Base-by-base conservation (phyloP, 1,140 invertebrate species). In the Stratiolaelaps scimitus region DNA sequence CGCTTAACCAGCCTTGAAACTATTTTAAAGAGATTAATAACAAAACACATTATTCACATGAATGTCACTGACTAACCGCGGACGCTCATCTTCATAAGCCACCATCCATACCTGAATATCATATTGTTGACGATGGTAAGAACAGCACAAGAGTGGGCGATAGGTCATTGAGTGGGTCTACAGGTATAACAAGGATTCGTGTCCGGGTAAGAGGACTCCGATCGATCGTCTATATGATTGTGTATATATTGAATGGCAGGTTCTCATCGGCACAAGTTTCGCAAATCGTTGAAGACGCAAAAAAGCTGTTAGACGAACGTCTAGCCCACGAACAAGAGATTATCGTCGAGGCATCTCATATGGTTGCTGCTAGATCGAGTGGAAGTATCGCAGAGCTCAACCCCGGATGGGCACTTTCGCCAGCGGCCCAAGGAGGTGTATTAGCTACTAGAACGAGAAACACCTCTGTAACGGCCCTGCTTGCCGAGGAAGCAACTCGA, bases 401-500 rank as follows among this genome's bases (percentile, higher is more conserved):
- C 23, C 53, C 53, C 5, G 23, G 34, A 60, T 60, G 53, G 53
- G 34, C 34, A 40, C 53, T 60, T 23, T 26, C 34, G 26, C 26
- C 53, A 1, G 53, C 53, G 23, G 26, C 17, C 15, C 53, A 60
- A 10, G 53, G 53, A 5, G 53, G 53, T 19, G 53, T 6, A 29
- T 34, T 34, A 2, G 23, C 23, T 1, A 60, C 34, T 15, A 78
- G 78, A 67, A 60, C 26, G 2, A 78, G 78, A 67, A 81, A 81
- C 71, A 74, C 78, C 15, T 79, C 79, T 0, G 69, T 73, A 15
- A 73, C 76, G 1, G 79, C 80, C 5, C 71, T 81, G 1, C 72
- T 81, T 13, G 75, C 79, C 0, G 80, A 81, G 71, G 79, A 81
- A 71, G 73, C 78, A 7, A 79, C 80, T 1, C 77, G 76, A 68